Percentiles rank a stretch among this genome's conserved stretches.
Conservation (phyloP, 1,140 invertebrate species). For the Drosophila repleta region DNA sequence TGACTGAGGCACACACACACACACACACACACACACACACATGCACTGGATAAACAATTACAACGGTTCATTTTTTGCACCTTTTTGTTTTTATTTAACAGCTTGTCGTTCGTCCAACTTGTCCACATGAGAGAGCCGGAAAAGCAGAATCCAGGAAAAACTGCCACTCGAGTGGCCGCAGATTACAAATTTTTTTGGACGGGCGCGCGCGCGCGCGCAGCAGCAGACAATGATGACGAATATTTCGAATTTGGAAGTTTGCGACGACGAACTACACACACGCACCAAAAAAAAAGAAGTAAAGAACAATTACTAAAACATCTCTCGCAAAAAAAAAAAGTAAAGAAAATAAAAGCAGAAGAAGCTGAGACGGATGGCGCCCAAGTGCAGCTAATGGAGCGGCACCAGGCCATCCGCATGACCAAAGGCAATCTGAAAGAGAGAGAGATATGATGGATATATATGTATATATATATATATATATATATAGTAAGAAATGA, state of each 20-base stretch:
- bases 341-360: too few species aligned
- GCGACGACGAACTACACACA: too few species aligned
- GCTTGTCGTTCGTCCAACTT: constrained; percentile 49
- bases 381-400: too few species aligned
- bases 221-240: not conserved
- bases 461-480: too few species aligned
- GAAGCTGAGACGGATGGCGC: too few species aligned
- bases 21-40: constrained; percentile 25
- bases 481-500: too few species aligned
- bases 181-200: not conserved
- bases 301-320: not conserved
- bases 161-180: constrained; percentile 19
- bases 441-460: too few species aligned
- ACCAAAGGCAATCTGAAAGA: too few species aligned
- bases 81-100: constrained; percentile 18
- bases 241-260: not conserved
- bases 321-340: too few species aligned
- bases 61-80: constrained; percentile 64
- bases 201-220: too few species aligned
- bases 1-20: constrained; percentile 31
- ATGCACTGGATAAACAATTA: constrained; percentile 68
- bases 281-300: not conserved
- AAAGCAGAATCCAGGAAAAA: too few species aligned
- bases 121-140: constrained; percentile 42
- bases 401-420: too few species aligned